Base-by-base conservation (phyloP, 2,888 invertebrate species). In the Eumerus sabulonum region DNA sequence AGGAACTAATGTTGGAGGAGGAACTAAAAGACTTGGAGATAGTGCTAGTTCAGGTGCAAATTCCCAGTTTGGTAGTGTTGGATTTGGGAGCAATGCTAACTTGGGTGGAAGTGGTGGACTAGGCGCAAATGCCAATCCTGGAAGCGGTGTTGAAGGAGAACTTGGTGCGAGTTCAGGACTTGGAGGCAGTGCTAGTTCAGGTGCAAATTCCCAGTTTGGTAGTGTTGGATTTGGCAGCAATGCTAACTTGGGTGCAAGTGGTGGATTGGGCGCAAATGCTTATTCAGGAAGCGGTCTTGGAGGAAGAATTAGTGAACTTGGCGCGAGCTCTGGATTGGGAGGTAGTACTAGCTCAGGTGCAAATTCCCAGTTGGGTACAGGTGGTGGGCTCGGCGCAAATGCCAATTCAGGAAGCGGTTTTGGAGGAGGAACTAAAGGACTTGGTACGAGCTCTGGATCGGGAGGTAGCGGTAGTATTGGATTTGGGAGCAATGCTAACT, bases 121-220 rank as follows among this genome's bases (percentile, higher is more conserved):
- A 16, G 42, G 42, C 1, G 11, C 42, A 36, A 11, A 36, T 13
- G 11, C 13, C 7, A 13, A 13, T 4, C 18, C 36, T 54, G 77
- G 73, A 12, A 64, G 67, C 42, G 42, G 11, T 2, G 42, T 13
- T 3, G 13, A n/a, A n/a, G 42, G 42, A n/a, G 13, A n/a, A 42
- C 1, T 42, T 42, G 42, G 42, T n/a, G 7, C 5, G 12, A n/a
- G 13, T n/a, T 5, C 13, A 1, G 42, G 42, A 1, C 12, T 48
- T 19, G 48, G 48, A 11, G 1, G 14, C 11, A 35, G n/a, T n/a
- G n/a, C n/a, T n/a, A n/a, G 14, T 4, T 16, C 36, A 9, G 51
- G 36, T 36, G 36, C 35, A 1, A 45, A 62, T n/a, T 51, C 47
- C 9, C 35, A 50, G 9, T 17, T 50, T 1, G 51, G 63, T n/a